A percentile compares a stretch with the other conserved stretches of the same genome.
Evolutionary conservation across 1,140 invertebrate genomes (phyloP).

Genomic region (Drosophila yakuba): DNA sequence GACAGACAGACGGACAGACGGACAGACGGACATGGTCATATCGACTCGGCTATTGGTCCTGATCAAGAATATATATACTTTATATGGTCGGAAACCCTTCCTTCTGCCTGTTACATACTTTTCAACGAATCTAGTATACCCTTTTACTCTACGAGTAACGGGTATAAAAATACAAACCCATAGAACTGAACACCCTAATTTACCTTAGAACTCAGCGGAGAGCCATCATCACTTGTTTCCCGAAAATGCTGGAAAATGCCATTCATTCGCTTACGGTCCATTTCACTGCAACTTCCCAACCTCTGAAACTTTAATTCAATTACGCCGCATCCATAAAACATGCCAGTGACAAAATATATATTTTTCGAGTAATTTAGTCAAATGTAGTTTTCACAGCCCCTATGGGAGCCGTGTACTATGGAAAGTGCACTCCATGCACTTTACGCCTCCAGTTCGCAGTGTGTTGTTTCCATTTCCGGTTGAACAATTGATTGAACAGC

Average conservation of each 20-base stretch:
- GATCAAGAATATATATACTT: too few relatives aligned
- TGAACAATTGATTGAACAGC: constrained; percentile 54
- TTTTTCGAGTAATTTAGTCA: constrained; percentile 42
- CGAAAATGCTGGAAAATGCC: constrained; percentile 13
- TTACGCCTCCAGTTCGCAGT: constrained; percentile 29
- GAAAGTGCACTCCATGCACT: constrained; percentile 56
- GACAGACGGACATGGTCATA: too few relatives aligned
- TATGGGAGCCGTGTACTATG: constrained; percentile 37
- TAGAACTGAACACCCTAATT: neutral
- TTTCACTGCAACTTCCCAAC: constrained; percentile 14
- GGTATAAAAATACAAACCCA: constrained; percentile 4
- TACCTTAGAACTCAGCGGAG: constrained; percentile 1
- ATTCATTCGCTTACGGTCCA: constrained; percentile 6
- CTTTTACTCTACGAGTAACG: too few relatives aligned
- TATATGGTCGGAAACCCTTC: too few relatives aligned
- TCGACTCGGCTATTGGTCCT: too few relatives aligned
- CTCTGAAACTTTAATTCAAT: constrained; percentile 61
- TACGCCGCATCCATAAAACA: constrained; percentile 26
- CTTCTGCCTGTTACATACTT: too few relatives aligned
- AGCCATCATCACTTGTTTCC: neutral
- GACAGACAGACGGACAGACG: too few relatives aligned
- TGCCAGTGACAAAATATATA: constrained; percentile 42
- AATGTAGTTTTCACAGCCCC: constrained; percentile 36
- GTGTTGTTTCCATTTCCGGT: constrained; percentile 63
- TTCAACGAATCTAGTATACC: too few relatives aligned